Evolutionary conservation across 2,113 vertebrate genomes (phyloP).

Genomic region (Leptobrachium ailaonicum): DNA sequence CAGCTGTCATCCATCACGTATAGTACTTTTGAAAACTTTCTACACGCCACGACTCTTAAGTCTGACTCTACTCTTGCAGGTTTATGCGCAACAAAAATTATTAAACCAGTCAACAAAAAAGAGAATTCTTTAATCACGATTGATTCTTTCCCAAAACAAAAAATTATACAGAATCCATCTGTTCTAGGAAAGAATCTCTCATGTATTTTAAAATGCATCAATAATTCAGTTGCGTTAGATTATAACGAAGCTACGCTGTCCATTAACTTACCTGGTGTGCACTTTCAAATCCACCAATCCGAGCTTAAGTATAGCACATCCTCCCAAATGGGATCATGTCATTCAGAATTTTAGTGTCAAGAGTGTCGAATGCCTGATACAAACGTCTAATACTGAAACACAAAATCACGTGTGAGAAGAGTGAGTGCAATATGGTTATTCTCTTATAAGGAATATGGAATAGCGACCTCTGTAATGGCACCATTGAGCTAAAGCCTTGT

Average conservation of each 20-base stretch:
- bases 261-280: constrained; percentile 51
- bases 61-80: neutral
- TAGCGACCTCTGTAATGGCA: no score
- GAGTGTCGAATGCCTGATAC: no score
- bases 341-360: constrained; percentile 41
- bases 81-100: neutral
- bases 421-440: no score
- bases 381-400: no score
- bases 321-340: constrained; percentile 21
- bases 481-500: no score
- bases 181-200: constrained; percentile 26
- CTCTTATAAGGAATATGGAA: no score
- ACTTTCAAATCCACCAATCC: constrained; percentile 48
- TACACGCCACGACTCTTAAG: no score
- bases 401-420: no score
- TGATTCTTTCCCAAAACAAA: constrained; percentile 46
- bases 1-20: no score
- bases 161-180: neutral
- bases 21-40: no score
- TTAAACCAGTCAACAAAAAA: neutral
- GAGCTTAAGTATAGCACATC: constrained; percentile 12
- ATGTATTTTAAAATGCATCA: constrained; percentile 48
- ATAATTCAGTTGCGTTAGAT: constrained; percentile 45
- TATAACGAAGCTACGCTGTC: constrained; percentile 45
- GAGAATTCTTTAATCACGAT: constrained; percentile 29